A percentile compares a stretch with the other conserved stretches of the same genome.
Conservation (phyloP, 2,113 vertebrate species). For the Gallinago undulata region DNA sequence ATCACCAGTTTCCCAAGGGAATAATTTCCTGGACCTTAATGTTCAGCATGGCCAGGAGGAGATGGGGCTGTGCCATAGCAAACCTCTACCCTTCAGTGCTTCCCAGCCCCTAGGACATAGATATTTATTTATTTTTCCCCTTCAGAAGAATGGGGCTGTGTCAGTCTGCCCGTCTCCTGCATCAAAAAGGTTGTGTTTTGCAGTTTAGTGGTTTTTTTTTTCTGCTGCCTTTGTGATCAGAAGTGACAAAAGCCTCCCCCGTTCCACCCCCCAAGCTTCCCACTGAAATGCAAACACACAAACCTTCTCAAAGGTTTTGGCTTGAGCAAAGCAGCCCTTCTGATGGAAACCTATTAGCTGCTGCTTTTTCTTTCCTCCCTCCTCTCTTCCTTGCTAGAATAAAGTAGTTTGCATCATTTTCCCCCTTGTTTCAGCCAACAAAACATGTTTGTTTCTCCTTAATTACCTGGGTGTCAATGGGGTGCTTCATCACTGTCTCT, state of each 20-base stretch:
- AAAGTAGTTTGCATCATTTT: constrained; percentile 33
- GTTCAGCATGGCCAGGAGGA: not conserved
- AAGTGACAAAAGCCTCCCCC: not conserved
- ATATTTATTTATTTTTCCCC: accelerated
- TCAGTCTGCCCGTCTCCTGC: not conserved
- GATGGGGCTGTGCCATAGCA: accelerated
- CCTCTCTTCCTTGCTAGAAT: not conserved
- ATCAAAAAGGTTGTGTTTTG: not conserved
- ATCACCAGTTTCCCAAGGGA: not conserved
- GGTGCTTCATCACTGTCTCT: constrained; percentile 66
- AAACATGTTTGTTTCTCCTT: constrained; percentile 63
- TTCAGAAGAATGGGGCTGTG: not conserved
- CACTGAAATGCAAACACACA: not conserved
- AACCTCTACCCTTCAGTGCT: not conserved
- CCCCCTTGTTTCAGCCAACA: constrained; percentile 18
- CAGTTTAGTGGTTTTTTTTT: not conserved
- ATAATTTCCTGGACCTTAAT: not conserved
- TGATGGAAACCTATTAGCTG: constrained; percentile 2
- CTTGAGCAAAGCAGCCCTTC: not conserved
- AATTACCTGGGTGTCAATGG: constrained; percentile 67
- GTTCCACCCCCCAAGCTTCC: not conserved
- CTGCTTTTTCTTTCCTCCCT: not conserved
- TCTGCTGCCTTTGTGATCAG: not conserved
- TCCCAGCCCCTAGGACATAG: not conserved
- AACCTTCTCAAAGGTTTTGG: not conserved